Evolutionary conservation across 2,888 invertebrate species (phyloP), one percentile per base, ranked within the genome.

Genomic region (Eugnorisma glareosa): DNA sequence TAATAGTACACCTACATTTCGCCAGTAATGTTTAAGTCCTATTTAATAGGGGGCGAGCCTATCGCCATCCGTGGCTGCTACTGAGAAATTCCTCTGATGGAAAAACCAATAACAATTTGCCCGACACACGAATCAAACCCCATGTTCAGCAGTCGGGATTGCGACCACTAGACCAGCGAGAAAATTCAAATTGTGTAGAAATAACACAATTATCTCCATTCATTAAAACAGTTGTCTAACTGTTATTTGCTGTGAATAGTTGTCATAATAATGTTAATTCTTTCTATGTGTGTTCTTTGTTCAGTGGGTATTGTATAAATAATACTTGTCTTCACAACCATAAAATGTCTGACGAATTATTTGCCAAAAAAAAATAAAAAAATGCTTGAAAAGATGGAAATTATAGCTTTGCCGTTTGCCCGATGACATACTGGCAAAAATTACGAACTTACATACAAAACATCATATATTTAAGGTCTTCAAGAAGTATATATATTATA

Each of bases 191-290:
- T 57, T 21, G 40, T 21, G 48, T 35, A 24, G 21, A 45, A 74
- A 59, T n/a, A 37, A 73, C 4, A 64, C 61, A n/a, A n/a, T n/a
- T n/a, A n/a, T n/a, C n/a, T n/a, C n/a, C n/a, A n/a, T n/a, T n/a
- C n/a, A n/a, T n/a, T n/a, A n/a, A n/a, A n/a, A n/a, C n/a, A n/a
- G n/a, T n/a, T n/a, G n/a, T n/a, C n/a, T n/a, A n/a, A n/a, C n/a
- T n/a, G 37, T 64, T 54, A n/a, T 63, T 40, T 57, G 31, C 21
- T 21, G 18, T 73, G 57, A 69, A 81, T 48, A 6, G 31, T 24
- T 59, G 81, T 15, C 57, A 11, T n/a, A 21, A 18, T 57, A 21
- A 48, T 73, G 15, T 48, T 74, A 35, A 81, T 59, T 48, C 21
- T 21, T 59, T 31, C 28, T 70, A 24, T 5, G 11, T 40, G 37